Conservation (phyloP, 2,888 invertebrate genomes). For the Monochamus alternatus region DNA sequence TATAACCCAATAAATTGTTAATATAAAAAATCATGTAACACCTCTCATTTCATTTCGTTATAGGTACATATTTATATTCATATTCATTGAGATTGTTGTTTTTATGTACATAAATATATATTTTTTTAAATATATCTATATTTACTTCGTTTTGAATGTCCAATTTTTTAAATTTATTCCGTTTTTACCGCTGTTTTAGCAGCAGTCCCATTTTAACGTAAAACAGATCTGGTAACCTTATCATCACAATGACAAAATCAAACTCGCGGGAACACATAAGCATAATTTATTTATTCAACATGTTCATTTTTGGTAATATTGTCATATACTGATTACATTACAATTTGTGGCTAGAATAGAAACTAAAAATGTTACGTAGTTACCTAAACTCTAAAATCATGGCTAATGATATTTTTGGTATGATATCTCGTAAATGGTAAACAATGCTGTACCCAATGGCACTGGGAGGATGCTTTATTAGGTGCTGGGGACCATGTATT, state of each 20-base stretch:
- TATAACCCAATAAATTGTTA: no score
- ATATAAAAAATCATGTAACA: no score
- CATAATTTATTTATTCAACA: constrained; percentile 66
- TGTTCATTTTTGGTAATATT: constrained; percentile 66
- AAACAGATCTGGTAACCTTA: no score
- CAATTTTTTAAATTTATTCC: no score
- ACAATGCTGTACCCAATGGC: constrained; percentile 27
- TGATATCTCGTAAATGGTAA: constrained; percentile 47
- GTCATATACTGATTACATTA: constrained; percentile 69
- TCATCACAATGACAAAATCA: neutral
- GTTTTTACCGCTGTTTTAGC: no score
- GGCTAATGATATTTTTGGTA: constrained; percentile 56
- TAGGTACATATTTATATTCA: no score
- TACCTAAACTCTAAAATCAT: constrained; percentile 52
- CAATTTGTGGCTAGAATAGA: constrained; percentile 55
- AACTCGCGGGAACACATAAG: constrained; percentile 60
- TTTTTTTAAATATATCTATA: no score
- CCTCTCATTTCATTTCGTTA: no score
- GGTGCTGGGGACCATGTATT: constrained; percentile 12
- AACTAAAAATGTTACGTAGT: constrained; percentile 32
- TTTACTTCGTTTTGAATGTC: no score
- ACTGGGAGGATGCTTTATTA: neutral
- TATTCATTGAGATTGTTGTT: no score
- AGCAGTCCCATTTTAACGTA: no score
- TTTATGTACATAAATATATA: no score